Percentiles rank a stretch among this genome's conserved stretches.
Evolutionary conservation across 1,140 invertebrate species (phyloP).

Genomic region (Drosophila quadrilineata): DNA sequence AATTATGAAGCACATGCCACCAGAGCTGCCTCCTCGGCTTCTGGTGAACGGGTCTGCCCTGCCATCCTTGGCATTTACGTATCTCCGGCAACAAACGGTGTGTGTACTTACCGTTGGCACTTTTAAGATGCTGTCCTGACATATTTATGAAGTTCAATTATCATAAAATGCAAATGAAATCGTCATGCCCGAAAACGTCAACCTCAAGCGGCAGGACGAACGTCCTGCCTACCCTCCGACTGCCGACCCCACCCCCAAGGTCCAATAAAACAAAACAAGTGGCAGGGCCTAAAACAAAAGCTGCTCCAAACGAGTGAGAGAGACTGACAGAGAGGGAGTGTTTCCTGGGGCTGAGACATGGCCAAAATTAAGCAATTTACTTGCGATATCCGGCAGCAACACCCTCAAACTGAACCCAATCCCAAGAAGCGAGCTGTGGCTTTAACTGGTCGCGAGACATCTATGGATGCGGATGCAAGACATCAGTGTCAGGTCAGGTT

Average conservation of each 20-base stretch:
- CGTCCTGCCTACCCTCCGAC: not conserved
- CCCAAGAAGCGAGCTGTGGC: not conserved
- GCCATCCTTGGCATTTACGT: slow-evolving; percentile 30
- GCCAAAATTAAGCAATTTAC: slow-evolving; percentile 78
- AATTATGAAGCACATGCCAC: slow-evolving; percentile 72
- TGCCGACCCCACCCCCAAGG: slow-evolving; percentile 10
- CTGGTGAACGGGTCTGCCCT: not conserved
- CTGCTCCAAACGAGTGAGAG: not conserved
- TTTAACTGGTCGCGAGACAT: slow-evolving; percentile 37
- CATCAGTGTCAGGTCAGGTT: slow-evolving; percentile 35
- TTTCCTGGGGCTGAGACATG: slow-evolving; percentile 50
- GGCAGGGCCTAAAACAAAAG: slow-evolving; percentile 39
- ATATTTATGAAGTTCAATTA: slow-evolving; percentile 80
- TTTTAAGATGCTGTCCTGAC: slow-evolving; percentile 77
- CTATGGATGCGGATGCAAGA: slow-evolving; percentile 30
- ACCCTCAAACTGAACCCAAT: slow-evolving; percentile 16
- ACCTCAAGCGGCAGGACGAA: slow-evolving; percentile 36
- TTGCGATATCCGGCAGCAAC: slow-evolving; percentile 67
- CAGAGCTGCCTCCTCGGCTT: slow-evolving; percentile 5
- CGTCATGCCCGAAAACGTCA: slow-evolving; percentile 78
- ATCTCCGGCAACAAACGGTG: slow-evolving; percentile 52
- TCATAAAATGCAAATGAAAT: slow-evolving; percentile 80
- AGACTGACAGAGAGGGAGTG: not conserved
- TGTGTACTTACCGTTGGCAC: slow-evolving; percentile 69
- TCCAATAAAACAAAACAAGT: slow-evolving; percentile 73